Evolutionary conservation across 1,140 invertebrate genomes (phyloP).

Genomic region (Macrotrachela quadricornifera): DNA sequence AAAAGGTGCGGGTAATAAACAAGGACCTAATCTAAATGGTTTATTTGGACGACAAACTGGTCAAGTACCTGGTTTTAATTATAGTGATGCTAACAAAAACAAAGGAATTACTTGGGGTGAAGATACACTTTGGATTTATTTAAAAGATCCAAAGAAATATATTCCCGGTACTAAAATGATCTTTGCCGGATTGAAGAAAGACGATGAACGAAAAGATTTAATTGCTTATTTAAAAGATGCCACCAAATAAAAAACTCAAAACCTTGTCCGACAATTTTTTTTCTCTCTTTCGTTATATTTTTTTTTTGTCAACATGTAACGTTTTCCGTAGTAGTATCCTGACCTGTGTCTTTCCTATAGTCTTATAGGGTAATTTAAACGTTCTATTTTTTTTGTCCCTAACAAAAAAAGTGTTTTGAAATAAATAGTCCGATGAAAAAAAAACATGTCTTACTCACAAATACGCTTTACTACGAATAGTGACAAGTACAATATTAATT

Average conservation of each 20-base stretch:
- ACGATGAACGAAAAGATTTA: slow-evolving; percentile 71
- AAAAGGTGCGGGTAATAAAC: slow-evolving; percentile 82
- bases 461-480: too few species aligned
- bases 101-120: slow-evolving; percentile 90
- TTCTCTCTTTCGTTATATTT: too few species aligned
- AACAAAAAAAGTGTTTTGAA: too few species aligned
- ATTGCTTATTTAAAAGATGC: slow-evolving; percentile 75
- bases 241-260: slow-evolving; percentile 48
- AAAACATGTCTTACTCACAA: too few species aligned
- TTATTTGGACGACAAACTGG: slow-evolving; percentile 84
- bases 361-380: too few species aligned
- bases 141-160: slow-evolving; percentile 89
- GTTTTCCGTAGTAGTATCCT: too few species aligned
- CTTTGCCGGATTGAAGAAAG: slow-evolving; percentile 93
- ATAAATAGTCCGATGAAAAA: too few species aligned
- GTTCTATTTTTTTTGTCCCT: too few species aligned
- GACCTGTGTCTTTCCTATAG: too few species aligned
- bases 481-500: too few species aligned
- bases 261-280: too few species aligned
- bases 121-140: slow-evolving; percentile 79
- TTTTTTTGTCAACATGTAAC: too few species aligned
- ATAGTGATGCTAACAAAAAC: slow-evolving; percentile 84
- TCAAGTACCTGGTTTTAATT: slow-evolving; percentile 68
- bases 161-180: slow-evolving; percentile 99
- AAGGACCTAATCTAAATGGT: slow-evolving; percentile 83